Evolutionary conservation across 2,888 invertebrate species (phyloP).

Genomic region (Halictus ligatus): DNA sequence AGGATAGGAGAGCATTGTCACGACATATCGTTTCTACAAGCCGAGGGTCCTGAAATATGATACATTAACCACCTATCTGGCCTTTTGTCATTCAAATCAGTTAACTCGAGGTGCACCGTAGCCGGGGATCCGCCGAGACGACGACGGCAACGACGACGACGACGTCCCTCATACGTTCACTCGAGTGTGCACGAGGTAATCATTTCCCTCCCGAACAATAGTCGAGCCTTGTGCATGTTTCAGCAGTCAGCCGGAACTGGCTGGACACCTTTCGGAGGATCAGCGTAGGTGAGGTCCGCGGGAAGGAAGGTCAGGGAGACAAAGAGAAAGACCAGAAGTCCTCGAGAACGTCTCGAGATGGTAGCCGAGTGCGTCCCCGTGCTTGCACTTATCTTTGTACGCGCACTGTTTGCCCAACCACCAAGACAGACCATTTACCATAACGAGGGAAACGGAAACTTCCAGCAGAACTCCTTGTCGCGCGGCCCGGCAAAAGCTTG

Average conservation of each 20-base stretch:
- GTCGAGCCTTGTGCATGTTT: slow-evolving; percentile 63
- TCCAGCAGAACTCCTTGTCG: slow-evolving; percentile 67
- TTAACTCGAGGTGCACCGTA: slow-evolving; percentile 18
- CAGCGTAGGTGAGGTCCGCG: slow-evolving; percentile 36
- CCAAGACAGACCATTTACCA: slow-evolving; percentile 81
- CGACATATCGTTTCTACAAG: background rate
- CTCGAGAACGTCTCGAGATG: slow-evolving; percentile 80
- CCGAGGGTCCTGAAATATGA: slow-evolving; percentile 28
- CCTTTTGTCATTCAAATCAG: slow-evolving; percentile 46
- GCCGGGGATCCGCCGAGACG: slow-evolving; percentile 4
- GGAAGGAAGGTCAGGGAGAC: slow-evolving; percentile 44
- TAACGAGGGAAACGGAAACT: slow-evolving; percentile 80
- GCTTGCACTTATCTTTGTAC: slow-evolving; percentile 78
- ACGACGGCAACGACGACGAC: background rate
- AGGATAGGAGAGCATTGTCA: background rate
- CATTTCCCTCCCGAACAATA: slow-evolving; percentile 62
- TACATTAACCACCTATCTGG: slow-evolving; percentile 35
- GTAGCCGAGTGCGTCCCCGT: slow-evolving; percentile 70
- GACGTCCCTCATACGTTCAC: slow-evolving; percentile 33
- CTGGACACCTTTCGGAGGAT: slow-evolving; percentile 67
- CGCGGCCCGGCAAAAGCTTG: slow-evolving; percentile 61
- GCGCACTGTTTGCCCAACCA: slow-evolving; percentile 80
- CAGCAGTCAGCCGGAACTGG: slow-evolving; percentile 46
- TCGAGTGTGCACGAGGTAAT: slow-evolving; percentile 55
- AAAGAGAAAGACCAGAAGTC: slow-evolving; percentile 58